These are phyloP conservation scores for Pelecanus crispus DNA, from an alignment of 2,113 vertebrate species.

Conservation along the genomic window DNA sequence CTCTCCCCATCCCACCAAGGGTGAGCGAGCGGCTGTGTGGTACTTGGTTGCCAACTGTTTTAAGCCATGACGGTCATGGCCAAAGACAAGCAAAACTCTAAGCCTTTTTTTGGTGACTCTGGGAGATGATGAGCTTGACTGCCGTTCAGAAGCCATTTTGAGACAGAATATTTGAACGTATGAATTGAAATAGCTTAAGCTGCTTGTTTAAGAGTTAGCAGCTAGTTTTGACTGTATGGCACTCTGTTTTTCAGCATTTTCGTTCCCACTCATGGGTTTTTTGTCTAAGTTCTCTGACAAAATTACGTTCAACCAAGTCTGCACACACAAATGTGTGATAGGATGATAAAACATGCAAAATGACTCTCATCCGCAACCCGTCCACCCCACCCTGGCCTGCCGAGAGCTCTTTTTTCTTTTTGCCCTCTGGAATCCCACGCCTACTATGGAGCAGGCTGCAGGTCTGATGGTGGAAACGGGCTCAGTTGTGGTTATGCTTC, in stretches of 20 bases:
- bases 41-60: no score
- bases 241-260: rapidly evolving
- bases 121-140: not conserved
- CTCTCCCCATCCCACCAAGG: no score
- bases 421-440: rapidly evolving
- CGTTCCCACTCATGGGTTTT: rapidly evolving
- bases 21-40: no score
- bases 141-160: not conserved
- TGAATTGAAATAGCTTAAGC: not conserved
- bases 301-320: rapidly evolving
- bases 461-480: not conserved
- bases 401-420: not conserved
- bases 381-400: not conserved
- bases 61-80: no score
- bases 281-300: not conserved
- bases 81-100: not conserved
- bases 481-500: not conserved
- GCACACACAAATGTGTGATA: rapidly evolving
- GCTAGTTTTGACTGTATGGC: rapidly evolving
- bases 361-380: rapidly evolving
- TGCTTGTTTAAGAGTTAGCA: not conserved
- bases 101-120: no score
- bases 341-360: rapidly evolving
- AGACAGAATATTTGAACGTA: not conserved
- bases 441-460: rapidly evolving